Evolutionary conservation across 2,113 vertebrate species (phyloP).

Genomic region (Fulica atra): DNA sequence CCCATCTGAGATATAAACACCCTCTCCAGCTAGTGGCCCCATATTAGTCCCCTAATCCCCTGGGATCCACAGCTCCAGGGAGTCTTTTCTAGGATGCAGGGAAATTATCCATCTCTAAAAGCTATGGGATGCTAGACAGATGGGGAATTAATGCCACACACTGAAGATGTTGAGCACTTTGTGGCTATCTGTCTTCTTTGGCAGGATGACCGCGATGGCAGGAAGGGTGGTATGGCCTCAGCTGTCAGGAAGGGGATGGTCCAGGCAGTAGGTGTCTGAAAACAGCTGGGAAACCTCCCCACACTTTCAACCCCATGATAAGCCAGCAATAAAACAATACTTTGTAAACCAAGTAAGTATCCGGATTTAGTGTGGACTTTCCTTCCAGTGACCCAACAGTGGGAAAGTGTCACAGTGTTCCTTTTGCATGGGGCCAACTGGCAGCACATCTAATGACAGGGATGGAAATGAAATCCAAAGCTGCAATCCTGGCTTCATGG

Average conservation of each 20-base stretch:
- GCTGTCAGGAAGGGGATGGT: background rate
- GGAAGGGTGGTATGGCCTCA: background rate
- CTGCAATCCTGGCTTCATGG: background rate
- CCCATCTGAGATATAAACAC: background rate
- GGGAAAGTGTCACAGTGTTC: background rate
- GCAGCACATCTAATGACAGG: background rate
- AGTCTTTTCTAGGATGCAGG: background rate
- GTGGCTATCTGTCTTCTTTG: background rate
- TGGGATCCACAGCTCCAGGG: background rate
- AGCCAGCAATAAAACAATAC: constrained; percentile 1
- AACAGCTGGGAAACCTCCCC: constrained; percentile 51
- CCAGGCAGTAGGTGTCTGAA: background rate
- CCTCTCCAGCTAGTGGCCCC: background rate
- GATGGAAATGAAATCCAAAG: background rate
- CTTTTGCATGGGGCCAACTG: background rate
- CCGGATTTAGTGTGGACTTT: background rate
- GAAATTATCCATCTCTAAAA: background rate
- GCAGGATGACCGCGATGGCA: background rate
- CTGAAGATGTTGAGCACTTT: background rate
- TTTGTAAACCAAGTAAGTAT: constrained; percentile 37
- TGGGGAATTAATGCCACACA: background rate
- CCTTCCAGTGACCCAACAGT: background rate
- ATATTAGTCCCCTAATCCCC: background rate
- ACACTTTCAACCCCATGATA: constrained; percentile 12
- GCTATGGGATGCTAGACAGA: background rate